These are phyloP conservation scores for Tortrix viridana DNA, from an alignment of 2,888 invertebrate species.

Conservation along the genomic window DNA sequence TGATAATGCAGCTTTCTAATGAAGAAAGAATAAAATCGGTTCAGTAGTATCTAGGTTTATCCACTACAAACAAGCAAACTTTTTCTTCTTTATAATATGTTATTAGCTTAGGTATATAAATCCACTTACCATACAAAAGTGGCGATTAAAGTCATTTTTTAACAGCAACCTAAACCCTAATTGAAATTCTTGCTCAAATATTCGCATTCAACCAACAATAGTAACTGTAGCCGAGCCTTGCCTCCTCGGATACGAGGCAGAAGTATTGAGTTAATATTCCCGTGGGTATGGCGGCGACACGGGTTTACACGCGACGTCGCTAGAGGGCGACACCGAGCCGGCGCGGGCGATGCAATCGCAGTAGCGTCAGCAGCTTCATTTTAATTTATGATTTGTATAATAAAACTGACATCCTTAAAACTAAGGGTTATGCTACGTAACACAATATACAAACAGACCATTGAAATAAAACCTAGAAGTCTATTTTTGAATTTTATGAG, in stretches of 20 bases:
- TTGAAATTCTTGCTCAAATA: constrained; percentile 1
- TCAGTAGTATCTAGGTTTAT: no score
- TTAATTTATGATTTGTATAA: constrained; percentile 1
- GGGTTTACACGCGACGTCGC: constrained; percentile 63
- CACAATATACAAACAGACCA: no score
- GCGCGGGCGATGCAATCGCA: constrained; percentile 64
- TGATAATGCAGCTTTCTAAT: no score
- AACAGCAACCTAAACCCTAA: not conserved
- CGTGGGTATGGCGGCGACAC: constrained; percentile 53
- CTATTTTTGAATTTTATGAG: no score
- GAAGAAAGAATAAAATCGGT: no score
- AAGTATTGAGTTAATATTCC: constrained; percentile 48
- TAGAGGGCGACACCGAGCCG: constrained; percentile 56
- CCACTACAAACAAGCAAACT: no score
- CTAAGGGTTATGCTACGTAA: no score
- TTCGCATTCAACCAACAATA: constrained; percentile 1
- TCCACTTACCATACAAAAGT: no score
- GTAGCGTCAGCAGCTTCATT: constrained; percentile 46
- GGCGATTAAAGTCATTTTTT: no score
- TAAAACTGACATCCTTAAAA: not conserved
- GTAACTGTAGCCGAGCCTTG: not conserved
- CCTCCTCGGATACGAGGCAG: constrained; percentile 4
- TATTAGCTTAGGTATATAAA: no score
- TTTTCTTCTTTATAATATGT: no score
- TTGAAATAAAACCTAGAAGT: no score